A percentile compares a stretch with the other conserved stretches of the same genome.
These are phyloP conservation scores for Hypotaenidia okinawae DNA, from an alignment of 2,797 vertebrate species.

Conservation along the genomic window DNA sequence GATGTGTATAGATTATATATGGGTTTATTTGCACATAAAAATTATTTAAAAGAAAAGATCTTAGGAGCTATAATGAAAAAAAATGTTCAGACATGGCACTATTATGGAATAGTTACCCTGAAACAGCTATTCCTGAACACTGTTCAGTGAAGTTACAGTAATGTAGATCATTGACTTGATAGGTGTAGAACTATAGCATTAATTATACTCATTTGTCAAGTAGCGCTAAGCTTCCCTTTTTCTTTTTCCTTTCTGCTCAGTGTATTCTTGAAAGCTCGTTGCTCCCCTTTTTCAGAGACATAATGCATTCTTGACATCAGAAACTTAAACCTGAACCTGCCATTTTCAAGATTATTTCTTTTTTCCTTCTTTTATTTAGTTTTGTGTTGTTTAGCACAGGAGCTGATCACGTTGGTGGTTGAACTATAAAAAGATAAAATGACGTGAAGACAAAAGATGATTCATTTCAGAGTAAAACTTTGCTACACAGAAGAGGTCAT, in stretches of 20 bases:
- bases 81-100: not conserved
- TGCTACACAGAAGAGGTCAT: not conserved
- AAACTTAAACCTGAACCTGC: not conserved
- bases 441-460: not conserved
- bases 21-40: not conserved
- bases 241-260: not conserved
- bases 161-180: not conserved
- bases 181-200: not conserved
- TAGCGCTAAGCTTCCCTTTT: not conserved
- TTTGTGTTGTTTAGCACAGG: not conserved
- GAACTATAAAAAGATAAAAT: not conserved
- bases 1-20: not conserved
- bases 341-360: not conserved
- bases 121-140: not conserved
- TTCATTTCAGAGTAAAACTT: not conserved
- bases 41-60: not conserved
- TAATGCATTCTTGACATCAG: not conserved
- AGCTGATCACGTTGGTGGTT: not conserved
- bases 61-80: not conserved
- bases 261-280: not conserved
- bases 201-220: not conserved
- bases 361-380: not conserved
- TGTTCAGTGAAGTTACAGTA: not conserved
- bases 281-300: not conserved
- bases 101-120: not conserved